Percentiles rank a stretch among this genome's conserved stretches.
phyloP scores from a whole-genome alignment of 2,888 invertebrate genomes.

The Drosophila eohydei region DNA sequence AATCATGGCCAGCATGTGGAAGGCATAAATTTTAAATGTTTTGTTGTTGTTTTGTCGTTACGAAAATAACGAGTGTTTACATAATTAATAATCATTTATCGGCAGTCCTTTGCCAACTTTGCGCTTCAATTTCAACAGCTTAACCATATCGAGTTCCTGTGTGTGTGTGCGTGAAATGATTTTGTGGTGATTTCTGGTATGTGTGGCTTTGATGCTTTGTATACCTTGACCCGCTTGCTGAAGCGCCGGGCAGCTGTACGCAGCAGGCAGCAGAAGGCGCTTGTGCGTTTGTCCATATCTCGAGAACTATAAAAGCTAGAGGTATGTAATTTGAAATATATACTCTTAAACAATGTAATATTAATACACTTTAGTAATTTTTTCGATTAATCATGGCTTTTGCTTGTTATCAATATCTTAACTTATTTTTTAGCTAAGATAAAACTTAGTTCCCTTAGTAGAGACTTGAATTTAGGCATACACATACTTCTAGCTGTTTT shows the following conservation, averaged over 20 bases:
- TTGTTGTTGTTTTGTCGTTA: conserved; percentile 12
- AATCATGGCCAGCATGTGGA: conserved; percentile 15
- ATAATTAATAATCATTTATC: conserved; percentile 21
- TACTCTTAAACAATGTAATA: background rate
- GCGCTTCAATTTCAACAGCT: conserved; percentile 13
- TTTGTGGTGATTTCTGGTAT: background rate
- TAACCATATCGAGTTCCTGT: conserved; percentile 3
- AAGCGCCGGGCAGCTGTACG: background rate
- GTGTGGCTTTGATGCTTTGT: background rate
- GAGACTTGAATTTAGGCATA: background rate
- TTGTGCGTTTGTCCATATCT: background rate
- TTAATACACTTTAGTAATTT: background rate
- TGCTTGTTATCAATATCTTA: background rate
- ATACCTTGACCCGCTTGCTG: background rate
- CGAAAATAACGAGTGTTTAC: conserved; percentile 12
- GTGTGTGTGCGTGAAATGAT: conserved; percentile 13
- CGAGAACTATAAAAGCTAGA: background rate
- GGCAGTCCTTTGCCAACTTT: conserved; percentile 13
- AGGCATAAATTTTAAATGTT: conserved; percentile 2
- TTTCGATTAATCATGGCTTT: background rate
- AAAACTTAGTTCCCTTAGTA: background rate
- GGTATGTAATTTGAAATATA: background rate
- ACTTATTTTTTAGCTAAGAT: background rate
- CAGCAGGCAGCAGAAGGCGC: background rate
- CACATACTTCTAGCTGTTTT: background rate